A percentile compares a stretch with the other conserved stretches of the same genome.
Evolutionary conservation across 2,797 vertebrate species (phyloP).

Genomic region (Gobio occitaniae): DNA sequence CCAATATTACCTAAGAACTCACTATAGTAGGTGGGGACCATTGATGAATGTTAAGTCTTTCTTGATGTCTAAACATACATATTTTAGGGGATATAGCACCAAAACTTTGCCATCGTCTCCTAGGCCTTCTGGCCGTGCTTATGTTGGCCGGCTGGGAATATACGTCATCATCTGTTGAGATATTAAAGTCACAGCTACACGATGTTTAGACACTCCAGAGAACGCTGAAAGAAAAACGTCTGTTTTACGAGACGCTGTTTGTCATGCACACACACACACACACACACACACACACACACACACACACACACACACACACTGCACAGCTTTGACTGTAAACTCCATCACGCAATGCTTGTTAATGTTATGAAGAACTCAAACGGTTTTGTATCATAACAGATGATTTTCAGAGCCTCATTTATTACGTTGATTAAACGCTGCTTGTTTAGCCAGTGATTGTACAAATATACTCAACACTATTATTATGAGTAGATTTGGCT

Average conservation of each 20-base stretch:
- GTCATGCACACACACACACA: conserved; percentile 63
- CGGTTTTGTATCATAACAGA: conserved; percentile 28
- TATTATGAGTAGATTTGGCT: conserved; percentile 39
- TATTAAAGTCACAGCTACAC: conserved; percentile 76
- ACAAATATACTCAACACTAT: conserved; percentile 48
- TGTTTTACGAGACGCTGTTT: conserved; percentile 70
- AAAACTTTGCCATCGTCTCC: too few species aligned
- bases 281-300: conserved; percentile 51
- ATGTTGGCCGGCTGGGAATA: conserved; percentile 73
- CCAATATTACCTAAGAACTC: too few species aligned
- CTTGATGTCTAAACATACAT: too few species aligned
- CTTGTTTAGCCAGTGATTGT: conserved; percentile 55
- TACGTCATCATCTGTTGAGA: conserved; percentile 78
- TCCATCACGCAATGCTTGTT: conserved; percentile 41
- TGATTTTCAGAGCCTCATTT: conserved; percentile 43
- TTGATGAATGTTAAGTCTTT: too few species aligned
- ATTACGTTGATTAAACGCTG: conserved; percentile 47
- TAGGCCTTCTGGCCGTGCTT: conserved; percentile 67
- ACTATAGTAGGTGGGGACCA: too few species aligned
- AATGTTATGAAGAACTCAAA: conserved; percentile 48
- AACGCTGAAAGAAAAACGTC: conserved; percentile 69
- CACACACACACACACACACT: conserved; percentile 47
- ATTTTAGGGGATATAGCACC: too few species aligned
- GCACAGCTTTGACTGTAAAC: conserved; percentile 44
- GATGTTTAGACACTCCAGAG: conserved; percentile 76